A percentile compares a stretch with the other conserved stretches of the same genome.
Conservation (phyloP, 2,113 vertebrate genomes). For the Sinocyclocheilus rhinocerous region DNA sequence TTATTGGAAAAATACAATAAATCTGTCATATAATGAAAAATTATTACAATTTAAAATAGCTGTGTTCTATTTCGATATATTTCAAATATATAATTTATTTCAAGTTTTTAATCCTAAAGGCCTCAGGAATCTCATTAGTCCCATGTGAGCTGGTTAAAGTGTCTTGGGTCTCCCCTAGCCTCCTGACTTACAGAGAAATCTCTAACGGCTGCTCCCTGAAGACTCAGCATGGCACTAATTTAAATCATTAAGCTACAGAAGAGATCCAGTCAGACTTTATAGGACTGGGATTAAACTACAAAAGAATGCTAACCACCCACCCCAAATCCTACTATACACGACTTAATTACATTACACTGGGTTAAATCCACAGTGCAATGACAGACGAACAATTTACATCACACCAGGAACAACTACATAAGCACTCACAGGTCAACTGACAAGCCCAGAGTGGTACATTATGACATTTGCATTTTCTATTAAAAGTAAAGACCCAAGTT, state of each 20-base stretch:
- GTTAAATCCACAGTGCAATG: conserved; percentile 12
- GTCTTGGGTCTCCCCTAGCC: neutral
- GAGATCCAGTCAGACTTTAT: conserved; percentile 61
- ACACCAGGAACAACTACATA: neutral
- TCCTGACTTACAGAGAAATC: neutral
- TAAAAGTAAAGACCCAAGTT: neutral
- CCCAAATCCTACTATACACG: conserved; percentile 16
- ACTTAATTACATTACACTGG: conserved; percentile 38
- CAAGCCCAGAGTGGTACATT: neutral
- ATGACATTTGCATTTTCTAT: neutral
- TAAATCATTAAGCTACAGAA: conserved; percentile 63
- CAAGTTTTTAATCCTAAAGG: neutral
- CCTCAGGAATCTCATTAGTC: neutral
- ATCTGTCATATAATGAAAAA: too few species aligned
- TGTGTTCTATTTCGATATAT: too few species aligned
- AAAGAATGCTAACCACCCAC: neutral
- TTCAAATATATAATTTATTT: too few species aligned
- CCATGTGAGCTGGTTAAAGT: neutral
- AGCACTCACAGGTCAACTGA: neutral
- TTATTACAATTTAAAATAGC: too few species aligned
- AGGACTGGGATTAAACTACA: conserved; percentile 19
- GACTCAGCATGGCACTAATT: conserved; percentile 50
- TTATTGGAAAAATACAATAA: too few species aligned
- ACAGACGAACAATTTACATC: neutral
- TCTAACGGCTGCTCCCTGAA: neutral